Evolutionary conservation across 2,888 invertebrate species (phyloP), one percentile per base, ranked within the genome.

Genomic region (Balanococcus diminutus): DNA sequence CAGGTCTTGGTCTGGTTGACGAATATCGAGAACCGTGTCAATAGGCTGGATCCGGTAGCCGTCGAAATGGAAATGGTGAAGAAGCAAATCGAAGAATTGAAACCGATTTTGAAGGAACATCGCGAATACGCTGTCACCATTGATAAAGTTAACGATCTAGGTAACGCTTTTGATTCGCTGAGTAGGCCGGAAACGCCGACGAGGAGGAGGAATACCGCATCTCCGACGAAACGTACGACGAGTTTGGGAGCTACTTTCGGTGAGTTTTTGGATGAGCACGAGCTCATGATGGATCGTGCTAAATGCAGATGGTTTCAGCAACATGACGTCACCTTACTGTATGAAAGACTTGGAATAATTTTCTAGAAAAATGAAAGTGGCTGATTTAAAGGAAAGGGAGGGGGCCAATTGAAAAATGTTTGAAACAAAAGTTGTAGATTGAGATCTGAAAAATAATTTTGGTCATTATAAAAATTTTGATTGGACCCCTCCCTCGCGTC

Each of bases 131-230:
- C 93, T 0, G 91, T 92, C 16, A 96, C 95, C 39, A 94, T 98
- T 72, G 98, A 98, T 88, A 96, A 96, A 91, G 92, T 96, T 86
- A 97, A 97, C 90, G 97, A 98, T 89, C 92, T 97, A 0, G 98
- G 98, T 0, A 93, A 93, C 39, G 92, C 94, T 28, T 97, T 96
- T 89, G 98, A 98, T 89, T 94, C 95, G 16, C 90, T 97, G 75
- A 94, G 94, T 82, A 92, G 96, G 46, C 95, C 95, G 0, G 96
- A 96, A 88, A 95, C 95, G 87, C 96, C 96, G 0, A 92, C 93
- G 16, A 92, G 95, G 86, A 92, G 95, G 0, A 91, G 92, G 87
- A 91, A 92, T 87, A 92, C 94, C 0, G 94, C 94, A 89, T 97
- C 96, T 90, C 97, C 98, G 0, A 95, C 95, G 31, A 97, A 97